A percentile compares a stretch with the other conserved stretches of the same genome.
These are phyloP conservation scores for Drosophila pandora DNA, from an alignment of 1,140 invertebrate genomes.

Conservation along the genomic window DNA sequence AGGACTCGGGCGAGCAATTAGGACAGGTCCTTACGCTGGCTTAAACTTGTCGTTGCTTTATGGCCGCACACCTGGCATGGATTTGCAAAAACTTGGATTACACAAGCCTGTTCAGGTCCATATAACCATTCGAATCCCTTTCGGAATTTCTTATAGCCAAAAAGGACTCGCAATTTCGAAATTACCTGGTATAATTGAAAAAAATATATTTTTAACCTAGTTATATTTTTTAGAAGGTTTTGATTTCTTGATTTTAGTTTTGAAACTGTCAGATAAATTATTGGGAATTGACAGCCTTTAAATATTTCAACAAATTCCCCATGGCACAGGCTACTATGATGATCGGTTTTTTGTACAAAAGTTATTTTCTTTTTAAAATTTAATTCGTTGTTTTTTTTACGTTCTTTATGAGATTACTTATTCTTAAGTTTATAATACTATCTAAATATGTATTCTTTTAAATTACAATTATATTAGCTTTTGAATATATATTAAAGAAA, in stretches of 20 bases:
- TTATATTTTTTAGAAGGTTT: not conserved
- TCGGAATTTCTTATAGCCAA: constrained; percentile 19
- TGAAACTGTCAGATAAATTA: not conserved
- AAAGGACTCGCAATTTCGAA: not conserved
- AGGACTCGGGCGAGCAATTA: not conserved
- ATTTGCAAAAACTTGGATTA: constrained; percentile 35
- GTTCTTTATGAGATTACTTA: no score
- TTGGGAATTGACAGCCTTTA: no score
- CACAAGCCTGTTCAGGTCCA: constrained; percentile 9
- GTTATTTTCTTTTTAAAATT: no score
- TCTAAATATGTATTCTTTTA: no score
- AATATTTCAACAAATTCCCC: no score
- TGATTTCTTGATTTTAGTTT: not conserved
- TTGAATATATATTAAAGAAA: no score
- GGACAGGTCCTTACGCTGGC: not conserved
- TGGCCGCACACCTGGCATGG: constrained; percentile 42
- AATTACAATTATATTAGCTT: no score
- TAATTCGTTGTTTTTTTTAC: no score
- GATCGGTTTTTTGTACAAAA: no score
- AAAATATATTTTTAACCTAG: not conserved
- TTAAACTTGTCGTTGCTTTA: constrained; percentile 22
- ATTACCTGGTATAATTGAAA: constrained; percentile 11
- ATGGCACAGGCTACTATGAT: no score
- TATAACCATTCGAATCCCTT: constrained; percentile 2
- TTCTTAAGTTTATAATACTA: no score